Percentiles rank a stretch among this genome's conserved stretches.
Conservation (phyloP, 2,113 vertebrate species). For the Picathartes gymnocephalus region DNA sequence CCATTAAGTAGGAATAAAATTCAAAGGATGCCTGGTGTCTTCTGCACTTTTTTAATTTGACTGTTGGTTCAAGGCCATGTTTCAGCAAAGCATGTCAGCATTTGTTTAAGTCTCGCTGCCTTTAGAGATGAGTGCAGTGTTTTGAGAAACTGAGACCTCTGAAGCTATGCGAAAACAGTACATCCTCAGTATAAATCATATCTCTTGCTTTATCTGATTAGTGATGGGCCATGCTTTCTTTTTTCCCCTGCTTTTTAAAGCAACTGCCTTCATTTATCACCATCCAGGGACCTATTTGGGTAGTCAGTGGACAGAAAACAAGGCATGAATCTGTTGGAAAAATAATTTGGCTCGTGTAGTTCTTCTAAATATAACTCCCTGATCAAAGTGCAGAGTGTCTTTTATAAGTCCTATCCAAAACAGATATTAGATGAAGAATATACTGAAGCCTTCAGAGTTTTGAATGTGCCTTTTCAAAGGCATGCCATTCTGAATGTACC, state of each 20-base stretch:
- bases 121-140: background rate
- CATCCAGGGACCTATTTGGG: conserved; percentile 7
- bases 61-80: conserved; percentile 21
- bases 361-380: conserved; percentile 49
- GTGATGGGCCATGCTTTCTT: background rate
- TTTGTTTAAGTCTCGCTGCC: background rate
- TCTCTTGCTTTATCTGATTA: conserved; percentile 27
- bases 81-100: conserved; percentile 23
- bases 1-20: background rate
- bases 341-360: conserved; percentile 27
- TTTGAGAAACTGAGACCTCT: conserved; percentile 10
- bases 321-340: conserved; percentile 32
- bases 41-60: conserved; percentile 1
- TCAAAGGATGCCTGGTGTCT: background rate
- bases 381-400: conserved; percentile 31
- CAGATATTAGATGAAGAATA: conserved; percentile 26
- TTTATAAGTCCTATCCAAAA: conserved; percentile 32
- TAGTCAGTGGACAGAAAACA: conserved; percentile 54
- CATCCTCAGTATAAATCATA: background rate
- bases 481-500: conserved; percentile 14
- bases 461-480: conserved; percentile 54
- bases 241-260: background rate
- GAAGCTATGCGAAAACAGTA: background rate
- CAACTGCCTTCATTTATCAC: conserved; percentile 14
- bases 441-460: conserved; percentile 37